A percentile compares a stretch with the other conserved stretches of the same genome.
Evolutionary conservation across 2,113 vertebrate species (phyloP).

Genomic region (Glaucomys volans): DNA sequence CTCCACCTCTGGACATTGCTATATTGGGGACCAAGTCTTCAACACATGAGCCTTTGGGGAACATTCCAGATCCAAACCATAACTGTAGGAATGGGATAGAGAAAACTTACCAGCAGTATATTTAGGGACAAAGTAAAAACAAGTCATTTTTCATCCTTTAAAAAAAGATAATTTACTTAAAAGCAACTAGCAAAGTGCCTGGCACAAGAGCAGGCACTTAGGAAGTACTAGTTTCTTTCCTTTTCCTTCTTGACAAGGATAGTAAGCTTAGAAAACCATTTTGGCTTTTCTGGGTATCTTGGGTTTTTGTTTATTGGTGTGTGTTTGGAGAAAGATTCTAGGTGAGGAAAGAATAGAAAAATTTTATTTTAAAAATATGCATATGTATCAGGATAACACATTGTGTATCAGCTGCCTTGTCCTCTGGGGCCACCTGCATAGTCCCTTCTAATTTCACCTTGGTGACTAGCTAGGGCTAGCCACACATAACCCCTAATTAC

Average conservation of each 20-base stretch:
- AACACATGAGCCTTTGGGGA: too few relatives aligned
- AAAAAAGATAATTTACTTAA: constrained; percentile 31
- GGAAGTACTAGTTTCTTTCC: constrained; percentile 10
- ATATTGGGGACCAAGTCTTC: too few relatives aligned
- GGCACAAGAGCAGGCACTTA: neutral
- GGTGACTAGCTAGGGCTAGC: neutral
- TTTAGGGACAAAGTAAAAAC: neutral
- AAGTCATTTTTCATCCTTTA: constrained; percentile 40
- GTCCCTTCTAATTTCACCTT: neutral
- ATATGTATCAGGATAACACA: neutral
- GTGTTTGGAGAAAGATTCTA: neutral
- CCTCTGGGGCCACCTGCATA: neutral
- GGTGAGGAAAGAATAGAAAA: neutral
- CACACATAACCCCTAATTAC: neutral
- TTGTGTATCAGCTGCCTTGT: neutral
- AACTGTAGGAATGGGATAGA: neutral
- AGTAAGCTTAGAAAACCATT: neutral
- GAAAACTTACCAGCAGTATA: neutral
- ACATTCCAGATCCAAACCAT: too few relatives aligned
- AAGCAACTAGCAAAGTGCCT: constrained; percentile 17
- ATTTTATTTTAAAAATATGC: constrained; percentile 46
- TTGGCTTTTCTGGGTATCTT: neutral
- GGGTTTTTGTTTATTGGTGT: neutral
- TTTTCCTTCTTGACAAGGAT: constrained; percentile 20
- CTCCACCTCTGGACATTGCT: too few relatives aligned